Percentiles rank a stretch among this genome's conserved stretches.
phyloP scores from a whole-genome alignment of 2,797 vertebrate genomes.

The Phoxinus dragarum region DNA sequence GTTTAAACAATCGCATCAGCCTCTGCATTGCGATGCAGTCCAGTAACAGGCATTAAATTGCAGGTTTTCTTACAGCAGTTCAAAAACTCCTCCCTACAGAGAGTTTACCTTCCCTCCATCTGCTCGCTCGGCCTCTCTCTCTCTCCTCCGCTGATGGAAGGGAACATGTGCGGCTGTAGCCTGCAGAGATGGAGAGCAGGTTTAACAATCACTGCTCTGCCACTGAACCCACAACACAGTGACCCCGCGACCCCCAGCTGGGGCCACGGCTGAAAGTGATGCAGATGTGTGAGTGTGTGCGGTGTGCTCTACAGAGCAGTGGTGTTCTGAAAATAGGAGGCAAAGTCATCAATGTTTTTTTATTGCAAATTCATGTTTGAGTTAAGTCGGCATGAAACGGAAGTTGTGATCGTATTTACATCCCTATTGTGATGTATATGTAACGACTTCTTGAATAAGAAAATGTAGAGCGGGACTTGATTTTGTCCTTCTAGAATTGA shows the following conservation, averaged over 20 bases:
- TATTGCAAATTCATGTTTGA: not conserved
- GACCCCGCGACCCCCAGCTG: not conserved
- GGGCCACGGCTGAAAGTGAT: not conserved
- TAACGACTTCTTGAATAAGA: not conserved
- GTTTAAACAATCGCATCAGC: slow-evolving; percentile 2
- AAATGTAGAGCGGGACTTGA: not conserved
- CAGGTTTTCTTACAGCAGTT: slow-evolving; percentile 37
- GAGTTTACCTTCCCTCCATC: slow-evolving; percentile 19
- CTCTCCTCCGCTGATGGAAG: slow-evolving; percentile 14
- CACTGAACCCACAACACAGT: slow-evolving; percentile 7
- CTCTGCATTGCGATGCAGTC: not conserved
- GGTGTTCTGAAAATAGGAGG: not conserved
- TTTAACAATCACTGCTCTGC: slow-evolving; percentile 19
- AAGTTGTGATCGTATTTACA: not conserved
- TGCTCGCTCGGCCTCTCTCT: slow-evolving; percentile 12
- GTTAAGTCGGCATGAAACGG: not conserved
- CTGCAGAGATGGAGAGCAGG: slow-evolving; percentile 37
- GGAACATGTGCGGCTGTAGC: slow-evolving; percentile 6
- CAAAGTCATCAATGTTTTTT: not conserved
- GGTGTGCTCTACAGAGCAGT: not conserved
- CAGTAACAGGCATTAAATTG: slow-evolving; percentile 36
- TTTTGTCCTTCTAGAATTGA: too few species aligned
- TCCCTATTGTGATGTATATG: not conserved
- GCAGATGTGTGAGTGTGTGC: not conserved
- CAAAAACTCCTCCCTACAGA: slow-evolving; percentile 32